Percentiles rank a stretch among this genome's conserved stretches.
These are phyloP conservation scores for Balanococcus diminutus DNA, from an alignment of 2,888 invertebrate species.

Conservation along the genomic window DNA sequence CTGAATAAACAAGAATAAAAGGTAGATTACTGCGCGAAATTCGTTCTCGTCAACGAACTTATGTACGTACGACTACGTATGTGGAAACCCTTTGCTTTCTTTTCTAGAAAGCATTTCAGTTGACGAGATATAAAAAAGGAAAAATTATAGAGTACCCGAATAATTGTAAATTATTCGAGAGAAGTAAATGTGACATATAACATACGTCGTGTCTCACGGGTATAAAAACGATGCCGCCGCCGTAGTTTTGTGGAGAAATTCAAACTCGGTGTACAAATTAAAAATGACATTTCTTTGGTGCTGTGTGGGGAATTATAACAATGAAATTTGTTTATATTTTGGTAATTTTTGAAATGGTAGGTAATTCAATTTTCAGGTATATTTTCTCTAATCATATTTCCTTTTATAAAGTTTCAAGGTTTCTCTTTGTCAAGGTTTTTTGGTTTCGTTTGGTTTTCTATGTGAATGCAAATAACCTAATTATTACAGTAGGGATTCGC, in stretches of 20 bases:
- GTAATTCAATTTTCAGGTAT: neutral
- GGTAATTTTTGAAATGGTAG: neutral
- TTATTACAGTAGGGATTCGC: too few relatives aligned
- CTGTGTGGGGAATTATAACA: neutral
- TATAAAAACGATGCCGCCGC: neutral
- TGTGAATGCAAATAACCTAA: too few relatives aligned
- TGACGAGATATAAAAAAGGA: neutral
- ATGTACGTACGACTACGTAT: neutral
- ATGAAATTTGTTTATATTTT: neutral
- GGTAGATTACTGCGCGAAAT: neutral
- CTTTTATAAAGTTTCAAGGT: neutral
- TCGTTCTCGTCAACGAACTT: neutral
- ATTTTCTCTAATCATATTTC: neutral
- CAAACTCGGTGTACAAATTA: neutral
- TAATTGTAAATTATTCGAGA: conserved; percentile 27
- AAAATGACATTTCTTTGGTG: conserved; percentile 8
- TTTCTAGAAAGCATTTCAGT: neutral
- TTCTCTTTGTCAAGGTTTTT: too few relatives aligned
- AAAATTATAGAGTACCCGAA: conserved; percentile 17
- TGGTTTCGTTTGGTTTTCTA: too few relatives aligned
- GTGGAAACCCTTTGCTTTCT: neutral
- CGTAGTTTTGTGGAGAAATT: neutral
- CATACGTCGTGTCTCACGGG: neutral
- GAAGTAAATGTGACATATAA: conserved; percentile 14
- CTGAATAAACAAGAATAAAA: conserved; percentile 31